These are phyloP conservation scores for Rhyacichthys aspro DNA, from an alignment of 2,797 vertebrate species.

Conservation along the genomic window DNA sequence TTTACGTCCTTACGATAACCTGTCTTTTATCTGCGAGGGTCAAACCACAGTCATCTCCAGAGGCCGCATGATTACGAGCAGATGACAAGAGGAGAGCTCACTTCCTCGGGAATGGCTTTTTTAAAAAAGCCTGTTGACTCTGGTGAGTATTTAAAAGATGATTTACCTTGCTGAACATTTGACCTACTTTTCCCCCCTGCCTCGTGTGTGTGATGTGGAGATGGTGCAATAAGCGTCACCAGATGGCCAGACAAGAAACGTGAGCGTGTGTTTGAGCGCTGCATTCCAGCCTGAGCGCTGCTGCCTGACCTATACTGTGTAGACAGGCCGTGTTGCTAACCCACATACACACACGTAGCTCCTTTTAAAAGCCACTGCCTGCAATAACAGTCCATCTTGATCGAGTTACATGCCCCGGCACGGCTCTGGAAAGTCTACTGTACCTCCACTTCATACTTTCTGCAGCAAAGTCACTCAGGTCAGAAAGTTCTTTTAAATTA, in stretches of 20 bases:
- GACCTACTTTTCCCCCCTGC: conserved; percentile 60
- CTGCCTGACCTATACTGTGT: conserved; percentile 60
- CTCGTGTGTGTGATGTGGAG: conserved; percentile 48
- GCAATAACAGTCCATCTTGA: conserved; percentile 60
- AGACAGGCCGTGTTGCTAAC: conserved; percentile 60
- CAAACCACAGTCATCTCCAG: conserved; percentile 46
- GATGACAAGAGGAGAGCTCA: conserved; percentile 47
- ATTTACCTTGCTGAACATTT: conserved; percentile 75
- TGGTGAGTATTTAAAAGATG: conserved; percentile 64
- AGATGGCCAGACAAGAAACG: conserved; percentile 74
- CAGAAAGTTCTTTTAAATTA: conserved; percentile 1
- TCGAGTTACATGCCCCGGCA: conserved; percentile 61
- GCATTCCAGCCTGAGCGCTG: conserved; percentile 60
- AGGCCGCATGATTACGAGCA: conserved; percentile 47
- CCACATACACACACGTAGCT: conserved; percentile 36
- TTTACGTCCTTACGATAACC: conserved; percentile 46
- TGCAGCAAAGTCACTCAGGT: conserved; percentile 29
- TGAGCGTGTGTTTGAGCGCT: conserved; percentile 59
- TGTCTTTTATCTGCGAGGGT: conserved; percentile 55
- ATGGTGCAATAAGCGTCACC: conserved; percentile 72
- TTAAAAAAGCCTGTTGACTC: conserved; percentile 50
- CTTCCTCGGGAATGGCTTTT: conserved; percentile 29
- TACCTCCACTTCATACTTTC: conserved; percentile 45
- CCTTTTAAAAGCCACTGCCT: conserved; percentile 50
- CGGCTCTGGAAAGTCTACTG: conserved; percentile 49